Evolutionary conservation across 2,888 invertebrate genomes (phyloP).

Genomic region (Spatulosminthurus flaviceps): DNA sequence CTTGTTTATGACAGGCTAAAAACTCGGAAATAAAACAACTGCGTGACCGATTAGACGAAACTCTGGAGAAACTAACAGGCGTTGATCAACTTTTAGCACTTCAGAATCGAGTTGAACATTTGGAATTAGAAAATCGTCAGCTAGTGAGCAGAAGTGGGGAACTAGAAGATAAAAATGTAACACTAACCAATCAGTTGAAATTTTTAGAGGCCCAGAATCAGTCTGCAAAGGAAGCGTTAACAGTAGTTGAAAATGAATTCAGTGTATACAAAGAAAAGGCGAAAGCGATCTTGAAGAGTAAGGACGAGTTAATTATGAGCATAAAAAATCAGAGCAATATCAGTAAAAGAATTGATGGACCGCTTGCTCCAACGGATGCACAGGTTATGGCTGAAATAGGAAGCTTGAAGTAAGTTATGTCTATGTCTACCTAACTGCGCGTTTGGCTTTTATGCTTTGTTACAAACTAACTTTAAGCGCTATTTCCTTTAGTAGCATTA

Average conservation of each 20-base stretch:
- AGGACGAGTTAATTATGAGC: slow-evolving; percentile 77
- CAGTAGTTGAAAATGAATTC: slow-evolving; percentile 69
- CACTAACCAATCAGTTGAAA: slow-evolving; percentile 38
- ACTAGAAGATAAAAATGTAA: slow-evolving; percentile 49
- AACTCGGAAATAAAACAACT: slow-evolving; percentile 35
- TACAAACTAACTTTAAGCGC: too few relatives aligned
- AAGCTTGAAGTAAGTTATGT: slow-evolving; percentile 58
- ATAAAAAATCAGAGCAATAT: slow-evolving; percentile 66
- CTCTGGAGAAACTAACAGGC: slow-evolving; percentile 57
- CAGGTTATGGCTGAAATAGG: slow-evolving; percentile 58
- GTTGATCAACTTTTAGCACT: slow-evolving; percentile 55
- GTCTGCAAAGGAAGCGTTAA: slow-evolving; percentile 53
- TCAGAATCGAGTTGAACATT: slow-evolving; percentile 57
- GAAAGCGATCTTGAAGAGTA: slow-evolving; percentile 78
- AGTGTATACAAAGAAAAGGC: slow-evolving; percentile 82
- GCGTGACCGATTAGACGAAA: slow-evolving; percentile 54
- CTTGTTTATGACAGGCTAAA: too few relatives aligned
- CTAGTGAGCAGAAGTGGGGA: slow-evolving; percentile 48
- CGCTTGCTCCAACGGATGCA: slow-evolving; percentile 41
- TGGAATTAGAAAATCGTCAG: slow-evolving; percentile 58
- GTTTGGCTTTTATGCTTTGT: too few relatives aligned
- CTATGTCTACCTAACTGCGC: too few relatives aligned
- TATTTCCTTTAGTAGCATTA: too few relatives aligned
- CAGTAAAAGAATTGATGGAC: neutral
- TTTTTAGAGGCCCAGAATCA: slow-evolving; percentile 53